Evolutionary conservation across 2,888 invertebrate species (phyloP).

Genomic region (Crepidodera aurea): DNA sequence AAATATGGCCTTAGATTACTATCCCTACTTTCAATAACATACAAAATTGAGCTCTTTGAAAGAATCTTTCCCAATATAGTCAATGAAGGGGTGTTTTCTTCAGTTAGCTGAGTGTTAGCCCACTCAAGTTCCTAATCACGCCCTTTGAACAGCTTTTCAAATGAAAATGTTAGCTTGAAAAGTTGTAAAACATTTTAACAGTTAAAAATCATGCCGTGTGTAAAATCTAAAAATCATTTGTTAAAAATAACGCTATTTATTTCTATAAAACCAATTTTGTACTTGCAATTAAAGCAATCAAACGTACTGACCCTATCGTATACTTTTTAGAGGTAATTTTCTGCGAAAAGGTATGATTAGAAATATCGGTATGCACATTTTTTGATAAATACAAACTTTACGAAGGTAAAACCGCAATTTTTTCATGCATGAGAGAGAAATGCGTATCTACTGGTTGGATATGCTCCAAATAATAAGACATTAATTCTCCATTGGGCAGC

Average conservation of each 20-base stretch:
- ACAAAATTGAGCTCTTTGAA: no score
- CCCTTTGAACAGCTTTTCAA: no score
- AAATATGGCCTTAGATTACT: no score
- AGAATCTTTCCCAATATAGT: no score
- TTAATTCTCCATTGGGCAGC: slow-evolving; percentile 19
- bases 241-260: background rate
- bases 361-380: background rate
- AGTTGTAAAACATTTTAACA: background rate
- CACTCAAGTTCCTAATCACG: no score
- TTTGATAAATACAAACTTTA: slow-evolving; percentile 10
- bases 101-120: no score
- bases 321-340: slow-evolving; percentile 1
- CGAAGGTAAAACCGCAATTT: slow-evolving; percentile 33
- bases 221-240: background rate
- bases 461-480: slow-evolving; percentile 27
- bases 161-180: background rate
- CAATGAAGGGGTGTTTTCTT: no score
- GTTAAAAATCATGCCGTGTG: background rate
- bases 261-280: background rate
- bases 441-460: slow-evolving; percentile 21
- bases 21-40: no score
- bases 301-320: background rate
- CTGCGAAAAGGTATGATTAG: background rate
- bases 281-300: background rate
- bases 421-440: slow-evolving; percentile 25